Evolutionary conservation across 1,140 invertebrate species (phyloP).

Genomic region (Drosophila kohkoa): DNA sequence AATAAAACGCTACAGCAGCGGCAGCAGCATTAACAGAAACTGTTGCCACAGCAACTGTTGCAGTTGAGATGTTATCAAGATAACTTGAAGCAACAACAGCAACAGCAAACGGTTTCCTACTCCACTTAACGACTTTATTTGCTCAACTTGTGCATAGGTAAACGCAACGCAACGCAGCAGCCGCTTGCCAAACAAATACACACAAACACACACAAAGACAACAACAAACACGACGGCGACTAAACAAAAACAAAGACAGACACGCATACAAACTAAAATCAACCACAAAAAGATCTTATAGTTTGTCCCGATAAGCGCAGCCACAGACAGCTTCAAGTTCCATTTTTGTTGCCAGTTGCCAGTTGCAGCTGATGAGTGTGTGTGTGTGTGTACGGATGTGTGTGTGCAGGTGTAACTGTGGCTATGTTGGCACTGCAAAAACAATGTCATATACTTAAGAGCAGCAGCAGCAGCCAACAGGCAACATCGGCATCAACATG

Average conservation of each 20-base stretch:
- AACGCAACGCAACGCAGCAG: constrained; percentile 48
- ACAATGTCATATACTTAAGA: constrained; percentile 67
- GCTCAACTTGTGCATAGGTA: constrained; percentile 73
- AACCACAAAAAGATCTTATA: constrained; percentile 79
- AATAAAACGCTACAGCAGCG: constrained; percentile 48
- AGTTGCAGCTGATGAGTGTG: constrained; percentile 52
- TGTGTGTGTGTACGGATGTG: constrained; percentile 23
- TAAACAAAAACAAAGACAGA: constrained; percentile 43
- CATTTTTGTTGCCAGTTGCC: constrained; percentile 51
- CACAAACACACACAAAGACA: constrained; percentile 42
- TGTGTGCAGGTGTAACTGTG: constrained; percentile 53
- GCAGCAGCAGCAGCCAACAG: constrained; percentile 57
- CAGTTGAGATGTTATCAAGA: constrained; percentile 37
- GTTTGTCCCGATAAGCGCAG: constrained; percentile 30
- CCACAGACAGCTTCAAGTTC: constrained; percentile 28
- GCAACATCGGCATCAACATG: constrained; percentile 61
- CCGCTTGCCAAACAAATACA: constrained; percentile 54
- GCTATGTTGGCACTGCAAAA: constrained; percentile 72
- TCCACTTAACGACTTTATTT: constrained; percentile 76
- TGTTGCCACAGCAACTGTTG: constrained; percentile 44
- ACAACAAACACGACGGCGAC: constrained; percentile 46
- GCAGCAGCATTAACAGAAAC: constrained; percentile 24
- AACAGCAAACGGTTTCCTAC: constrained; percentile 27
- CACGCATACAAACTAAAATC: constrained; percentile 43
- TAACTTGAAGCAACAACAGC: constrained; percentile 17